Evolutionary conservation across 1,140 invertebrate genomes (phyloP).

Genomic region (Ceratosolen fusciceps): DNA sequence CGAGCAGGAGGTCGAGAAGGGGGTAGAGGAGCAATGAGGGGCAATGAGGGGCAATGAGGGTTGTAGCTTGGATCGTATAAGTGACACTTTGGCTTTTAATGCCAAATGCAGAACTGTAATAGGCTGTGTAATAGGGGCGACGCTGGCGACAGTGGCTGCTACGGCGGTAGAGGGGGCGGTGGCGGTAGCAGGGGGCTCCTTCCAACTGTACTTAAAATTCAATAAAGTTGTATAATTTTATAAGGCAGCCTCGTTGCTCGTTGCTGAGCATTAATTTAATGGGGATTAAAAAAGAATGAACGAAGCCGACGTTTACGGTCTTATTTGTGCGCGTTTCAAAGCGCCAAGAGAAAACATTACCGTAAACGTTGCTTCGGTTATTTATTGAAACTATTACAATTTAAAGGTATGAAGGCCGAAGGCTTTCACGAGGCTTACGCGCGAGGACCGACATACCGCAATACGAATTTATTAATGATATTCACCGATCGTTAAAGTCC

Average conservation of each 20-base stretch:
- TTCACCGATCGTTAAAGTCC: constrained; percentile 17
- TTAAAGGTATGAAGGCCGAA: not conserved
- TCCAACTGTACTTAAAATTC: constrained; percentile 34
- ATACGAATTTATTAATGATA: constrained; percentile 43
- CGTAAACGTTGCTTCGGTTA: constrained; percentile 13
- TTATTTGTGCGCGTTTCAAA: not conserved
- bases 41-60: too few relatives aligned
- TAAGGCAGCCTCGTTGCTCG: constrained; percentile 22
- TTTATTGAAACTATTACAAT: constrained; percentile 33
- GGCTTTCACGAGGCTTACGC: constrained; percentile 4
- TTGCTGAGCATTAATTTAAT: constrained; percentile 28
- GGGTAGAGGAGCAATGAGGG: not conserved
- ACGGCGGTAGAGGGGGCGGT: not conserved
- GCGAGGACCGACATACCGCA: not conserved
- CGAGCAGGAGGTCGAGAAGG: not conserved
- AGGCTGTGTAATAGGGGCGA: too few relatives aligned
- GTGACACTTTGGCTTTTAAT: constrained; percentile 38
- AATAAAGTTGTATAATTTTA: constrained; percentile 44
- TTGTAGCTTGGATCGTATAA: too few relatives aligned
- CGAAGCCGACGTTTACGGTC: constrained; percentile 13
- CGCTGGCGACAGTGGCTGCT: not conserved
- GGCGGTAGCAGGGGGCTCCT: not conserved
- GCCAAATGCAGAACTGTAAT: not conserved
- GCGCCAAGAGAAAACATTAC: not conserved
- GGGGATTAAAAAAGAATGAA: not conserved